These are phyloP conservation scores for Sylvilagus bachmani DNA, from an alignment of 2,113 vertebrate species.

Conservation along the genomic window DNA sequence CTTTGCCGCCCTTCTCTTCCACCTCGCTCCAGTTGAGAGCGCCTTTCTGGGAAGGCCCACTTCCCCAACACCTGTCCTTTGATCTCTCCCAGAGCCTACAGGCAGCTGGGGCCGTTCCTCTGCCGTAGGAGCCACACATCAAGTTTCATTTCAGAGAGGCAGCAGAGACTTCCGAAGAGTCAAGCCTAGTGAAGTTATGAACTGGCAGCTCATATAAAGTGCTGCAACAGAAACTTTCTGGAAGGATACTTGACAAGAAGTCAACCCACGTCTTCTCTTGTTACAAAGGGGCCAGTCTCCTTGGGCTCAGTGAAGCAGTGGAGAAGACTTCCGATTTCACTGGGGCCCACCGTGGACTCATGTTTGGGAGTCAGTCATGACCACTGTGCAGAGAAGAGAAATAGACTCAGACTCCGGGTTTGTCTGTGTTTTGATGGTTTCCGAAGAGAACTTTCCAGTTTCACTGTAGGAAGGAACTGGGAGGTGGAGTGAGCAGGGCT, in stretches of 20 bases:
- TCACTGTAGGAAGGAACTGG: neutral
- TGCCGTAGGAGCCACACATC: neutral
- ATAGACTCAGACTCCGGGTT: neutral
- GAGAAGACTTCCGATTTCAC: neutral
- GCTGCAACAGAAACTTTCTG: neutral
- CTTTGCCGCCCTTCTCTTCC: neutral
- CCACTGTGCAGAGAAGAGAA: neutral
- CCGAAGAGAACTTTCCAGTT: conserved; percentile 16
- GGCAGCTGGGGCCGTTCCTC: neutral
- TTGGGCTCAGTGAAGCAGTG: neutral
- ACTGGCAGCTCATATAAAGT: neutral
- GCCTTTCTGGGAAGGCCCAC: conserved; percentile 29
- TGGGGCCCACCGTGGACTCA: neutral
- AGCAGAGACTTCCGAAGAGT: conserved; percentile 13
- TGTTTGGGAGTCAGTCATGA: neutral
- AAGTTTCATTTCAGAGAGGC: neutral
- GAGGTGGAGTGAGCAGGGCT: neutral
- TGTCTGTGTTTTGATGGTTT: neutral
- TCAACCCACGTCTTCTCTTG: neutral
- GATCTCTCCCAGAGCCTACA: neutral
- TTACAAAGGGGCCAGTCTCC: neutral
- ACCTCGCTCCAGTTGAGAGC: neutral
- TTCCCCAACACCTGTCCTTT: neutral
- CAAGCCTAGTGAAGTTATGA: neutral
- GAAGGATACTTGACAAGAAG: conserved; percentile 49